These are phyloP conservation scores for Hoplostethus atlanticus DNA, from an alignment of 2,797 vertebrate species.

Conservation along the genomic window DNA sequence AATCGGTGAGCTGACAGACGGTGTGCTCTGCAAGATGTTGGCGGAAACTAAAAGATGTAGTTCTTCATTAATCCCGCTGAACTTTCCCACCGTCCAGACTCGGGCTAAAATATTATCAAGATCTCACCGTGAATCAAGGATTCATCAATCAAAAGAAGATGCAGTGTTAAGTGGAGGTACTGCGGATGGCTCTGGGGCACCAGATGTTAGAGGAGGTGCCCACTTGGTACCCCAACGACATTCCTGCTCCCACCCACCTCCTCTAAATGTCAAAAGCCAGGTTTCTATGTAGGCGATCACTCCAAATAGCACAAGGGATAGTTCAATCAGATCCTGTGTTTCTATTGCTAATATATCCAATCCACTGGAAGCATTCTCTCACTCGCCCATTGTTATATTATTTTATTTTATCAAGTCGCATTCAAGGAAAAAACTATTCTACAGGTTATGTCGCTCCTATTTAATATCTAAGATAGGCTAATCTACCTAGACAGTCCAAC, in stretches of 20 bases:
- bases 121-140: not conserved
- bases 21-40: constrained; percentile 27
- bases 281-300: constrained; percentile 38
- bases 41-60: constrained; percentile 56
- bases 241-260: constrained; percentile 41
- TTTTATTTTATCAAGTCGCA: too few species aligned
- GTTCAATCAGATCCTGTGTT: constrained; percentile 45
- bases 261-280: constrained; percentile 44
- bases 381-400: not conserved
- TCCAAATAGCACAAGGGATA: constrained; percentile 35
- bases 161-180: constrained; percentile 13
- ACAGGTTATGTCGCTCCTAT: not conserved
- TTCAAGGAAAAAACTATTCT: not conserved
- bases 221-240: constrained; percentile 47
- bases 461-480: not conserved
- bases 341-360: constrained; percentile 14
- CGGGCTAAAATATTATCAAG: not conserved
- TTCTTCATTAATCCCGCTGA: constrained; percentile 20
- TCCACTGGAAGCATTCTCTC: constrained; percentile 1
- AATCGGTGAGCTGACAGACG: constrained; percentile 43
- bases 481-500: not conserved
- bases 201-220: constrained; percentile 26
- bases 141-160: constrained; percentile 25
- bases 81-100: constrained; percentile 19
- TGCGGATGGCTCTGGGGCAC: constrained; percentile 14